Evolutionary conservation across 2,888 invertebrate species (phyloP), one percentile per base, ranked within the genome.

Genomic region (Conus canariensis): DNA sequence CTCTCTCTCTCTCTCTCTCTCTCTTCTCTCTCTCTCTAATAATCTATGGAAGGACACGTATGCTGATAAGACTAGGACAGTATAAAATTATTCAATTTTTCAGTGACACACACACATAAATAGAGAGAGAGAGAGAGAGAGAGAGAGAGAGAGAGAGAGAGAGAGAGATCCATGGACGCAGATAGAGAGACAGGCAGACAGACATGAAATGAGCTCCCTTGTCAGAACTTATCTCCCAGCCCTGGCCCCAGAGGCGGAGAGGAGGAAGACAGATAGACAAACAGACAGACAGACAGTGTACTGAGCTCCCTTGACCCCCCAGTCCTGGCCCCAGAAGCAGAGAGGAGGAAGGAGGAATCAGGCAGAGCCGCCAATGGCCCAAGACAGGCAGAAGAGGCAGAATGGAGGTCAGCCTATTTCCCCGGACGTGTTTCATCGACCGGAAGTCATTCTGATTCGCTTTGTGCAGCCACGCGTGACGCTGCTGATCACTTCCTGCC

Each of bases 391-490:
- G 88, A 88, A 88, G 77, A 56, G 45, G 59, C 45, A 58, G 88
- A 88, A 77, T 80, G n/a, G 80, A 19, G 67, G 82, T 80, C 64
- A 89, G 83, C 91, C 90, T 90, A 91, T 91, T 90, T 90, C 90
- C 89, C 87, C 88, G 45, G 91, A 91, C 91, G 88, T 87, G 88
- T 89, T 87, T 77, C 85, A 80, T 89, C 83, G 83, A 77, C 90
- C 85, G 88, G 88, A 74, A 91, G 90, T 70, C 88, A 90, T 90
- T 88, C 85, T 88, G 90, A 91, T 91, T 91, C 90, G 90, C 90
- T 90, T 90, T 91, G 91, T 87, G 74, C 87, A 90, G 89, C 87
- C 87, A 90, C 25, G 89, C 89, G 64, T 82, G 45, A n/a, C 59
- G 30, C 25, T 58, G 70, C 87, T 83, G 87, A 91, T 91, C 91